Evolutionary conservation across 2,888 invertebrate genomes (phyloP), one percentile per base, ranked within the genome.

Genomic region (Aphrophora alni): DNA sequence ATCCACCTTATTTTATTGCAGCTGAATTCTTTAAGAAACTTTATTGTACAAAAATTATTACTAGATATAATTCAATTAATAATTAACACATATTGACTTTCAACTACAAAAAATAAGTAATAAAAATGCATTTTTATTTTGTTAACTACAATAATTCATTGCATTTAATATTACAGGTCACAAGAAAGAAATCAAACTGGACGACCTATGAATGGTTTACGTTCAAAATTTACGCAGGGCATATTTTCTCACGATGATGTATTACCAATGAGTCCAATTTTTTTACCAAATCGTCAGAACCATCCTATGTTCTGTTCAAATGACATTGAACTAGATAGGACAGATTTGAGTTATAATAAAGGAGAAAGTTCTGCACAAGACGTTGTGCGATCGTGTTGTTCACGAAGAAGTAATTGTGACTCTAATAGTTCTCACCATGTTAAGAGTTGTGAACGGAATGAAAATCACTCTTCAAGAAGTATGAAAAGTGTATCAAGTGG

Each of bases 221-320:
- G 77, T n/a, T 44, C 69, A 25, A 77, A 77, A 38, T 71, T 77
- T 24, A 59, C 59, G 1, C 77, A 77, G 25, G 71, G 69, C 44
- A 77, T 77, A 38, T 26, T 71, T 25, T 71, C 38, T 33, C 38
- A 27, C 33, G 68, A 77, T 38, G 17, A 71, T 33, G 38, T 25
- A n/a, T 71, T 44, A 21, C 71, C 77, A 7, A 38, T 71, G 77
- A 70, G 77, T 24, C 77, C 77, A 4, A 75, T 27, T 38, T 33
- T 68, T 33, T 69, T 69, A n/a, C 69, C 75, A n/a, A 51, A 69
- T 28, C 68, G 75, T 28, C 69, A 69, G 33, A 73, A 75, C 17
- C 80, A 75, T 38, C 74, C 74, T 2, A 69, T 28, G 33, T 80
- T 38, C 69, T 38, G 17, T 75, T 38, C 74, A 33, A 38, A 59